Conservation (phyloP, 2,888 invertebrate species). For the Oligia fasciuncula region DNA sequence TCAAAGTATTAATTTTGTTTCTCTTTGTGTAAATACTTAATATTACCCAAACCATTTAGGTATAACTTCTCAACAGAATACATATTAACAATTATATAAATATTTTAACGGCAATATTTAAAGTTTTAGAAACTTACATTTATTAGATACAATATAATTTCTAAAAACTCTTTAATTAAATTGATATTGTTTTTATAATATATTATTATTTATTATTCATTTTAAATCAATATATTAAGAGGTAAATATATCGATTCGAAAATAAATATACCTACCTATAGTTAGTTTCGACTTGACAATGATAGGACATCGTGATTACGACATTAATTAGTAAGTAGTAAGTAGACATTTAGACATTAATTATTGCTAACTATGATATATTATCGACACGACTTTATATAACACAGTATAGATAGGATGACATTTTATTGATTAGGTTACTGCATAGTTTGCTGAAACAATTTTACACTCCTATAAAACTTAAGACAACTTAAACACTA, state of each 20-base stretch:
- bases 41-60: slow-evolving; percentile 44
- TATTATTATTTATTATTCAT: slow-evolving; percentile 2
- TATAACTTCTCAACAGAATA: slow-evolving; percentile 21
- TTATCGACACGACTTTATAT: slow-evolving; percentile 2
- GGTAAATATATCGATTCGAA: not conserved
- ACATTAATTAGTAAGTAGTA: too few relatives aligned
- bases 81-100: not conserved
- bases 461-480: not conserved
- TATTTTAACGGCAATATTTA: not conserved
- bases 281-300: slow-evolving; percentile 2
- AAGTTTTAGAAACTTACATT: not conserved
- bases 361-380: not conserved
- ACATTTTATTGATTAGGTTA: not conserved
- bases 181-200: slow-evolving; percentile 2
- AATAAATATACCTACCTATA: not conserved
- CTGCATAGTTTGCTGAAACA: slow-evolving; percentile 5
- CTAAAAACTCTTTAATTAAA: not conserved
- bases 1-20: slow-evolving; percentile 64
- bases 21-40: slow-evolving; percentile 53
- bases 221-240: slow-evolving; percentile 2
- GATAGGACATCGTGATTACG: not conserved
- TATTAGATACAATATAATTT: not conserved
- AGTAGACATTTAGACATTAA: not conserved
- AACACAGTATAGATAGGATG: not conserved
- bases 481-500: not conserved